Evolutionary conservation across 2,888 invertebrate species (phyloP).

Genomic region (Tineola bisselliella): DNA sequence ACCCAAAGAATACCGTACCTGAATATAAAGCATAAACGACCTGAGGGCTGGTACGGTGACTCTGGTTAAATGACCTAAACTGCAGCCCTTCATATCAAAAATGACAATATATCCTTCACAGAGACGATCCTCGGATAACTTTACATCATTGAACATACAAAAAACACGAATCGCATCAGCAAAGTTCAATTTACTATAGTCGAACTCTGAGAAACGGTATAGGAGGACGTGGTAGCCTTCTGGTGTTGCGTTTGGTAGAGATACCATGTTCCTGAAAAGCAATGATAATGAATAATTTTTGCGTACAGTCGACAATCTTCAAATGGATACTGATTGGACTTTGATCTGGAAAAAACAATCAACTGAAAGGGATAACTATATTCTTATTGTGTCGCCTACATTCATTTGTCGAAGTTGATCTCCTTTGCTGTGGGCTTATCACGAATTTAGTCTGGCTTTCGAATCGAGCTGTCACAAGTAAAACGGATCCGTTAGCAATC

Average conservation of each 20-base stretch:
- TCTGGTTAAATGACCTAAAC: slow-evolving; percentile 72
- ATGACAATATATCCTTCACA: slow-evolving; percentile 70
- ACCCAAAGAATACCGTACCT: slow-evolving; percentile 47
- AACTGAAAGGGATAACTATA: too few relatives aligned
- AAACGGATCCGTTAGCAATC: too few relatives aligned
- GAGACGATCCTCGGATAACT: slow-evolving; percentile 69
- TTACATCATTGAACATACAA: slow-evolving; percentile 74
- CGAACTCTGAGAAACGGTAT: slow-evolving; percentile 68
- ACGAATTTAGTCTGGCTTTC: too few relatives aligned
- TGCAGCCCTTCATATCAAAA: slow-evolving; percentile 75
- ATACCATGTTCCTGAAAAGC: slow-evolving; percentile 68
- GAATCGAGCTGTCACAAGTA: too few relatives aligned
- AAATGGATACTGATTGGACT: too few relatives aligned
- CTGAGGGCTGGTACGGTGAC: slow-evolving; percentile 71
- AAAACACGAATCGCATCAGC: slow-evolving; percentile 71
- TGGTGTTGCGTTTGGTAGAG: slow-evolving; percentile 67
- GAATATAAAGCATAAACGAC: slow-evolving; percentile 74
- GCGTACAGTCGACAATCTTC: too few relatives aligned
- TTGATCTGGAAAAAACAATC: too few relatives aligned
- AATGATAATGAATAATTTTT: too few relatives aligned
- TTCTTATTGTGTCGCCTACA: too few relatives aligned
- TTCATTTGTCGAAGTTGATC: too few relatives aligned
- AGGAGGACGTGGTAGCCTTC: slow-evolving; percentile 72
- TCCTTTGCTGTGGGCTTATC: too few relatives aligned
- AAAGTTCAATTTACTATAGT: slow-evolving; percentile 72